These are phyloP conservation scores for Cryptocephalus primarius DNA, from an alignment of 2,888 invertebrate species.

Conservation along the genomic window DNA sequence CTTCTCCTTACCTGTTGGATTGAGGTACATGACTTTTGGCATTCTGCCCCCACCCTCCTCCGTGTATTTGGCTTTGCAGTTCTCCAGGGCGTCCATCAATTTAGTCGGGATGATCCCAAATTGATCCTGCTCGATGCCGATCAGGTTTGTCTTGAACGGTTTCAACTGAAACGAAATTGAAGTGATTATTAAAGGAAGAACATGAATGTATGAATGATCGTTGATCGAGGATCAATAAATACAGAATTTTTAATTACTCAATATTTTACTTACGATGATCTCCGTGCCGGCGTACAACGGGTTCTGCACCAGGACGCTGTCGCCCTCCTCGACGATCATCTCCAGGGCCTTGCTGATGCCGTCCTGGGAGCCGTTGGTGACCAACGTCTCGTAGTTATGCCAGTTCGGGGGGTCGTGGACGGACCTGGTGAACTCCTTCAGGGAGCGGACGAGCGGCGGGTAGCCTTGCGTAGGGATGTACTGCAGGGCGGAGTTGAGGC, in stretches of 20 bases:
- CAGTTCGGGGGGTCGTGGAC: slow-evolving; percentile 56
- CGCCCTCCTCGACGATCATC: slow-evolving; percentile 56
- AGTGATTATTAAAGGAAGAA: no score
- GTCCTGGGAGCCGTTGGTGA: slow-evolving; percentile 69
- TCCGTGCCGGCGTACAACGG: slow-evolving; percentile 62
- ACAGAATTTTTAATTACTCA: no score
- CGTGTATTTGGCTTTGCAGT: slow-evolving; percentile 37
- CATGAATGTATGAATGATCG: no score
- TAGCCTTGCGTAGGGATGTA: slow-evolving; percentile 62
- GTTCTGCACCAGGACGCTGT: slow-evolving; percentile 58
- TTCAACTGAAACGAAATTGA: slow-evolving; percentile 45
- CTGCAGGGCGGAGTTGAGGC: slow-evolving; percentile 57
- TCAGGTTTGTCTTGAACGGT: slow-evolving; percentile 52
- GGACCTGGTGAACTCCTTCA: slow-evolving; percentile 51
- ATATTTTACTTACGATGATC: slow-evolving; percentile 52
- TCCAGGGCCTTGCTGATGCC: slow-evolving; percentile 66
- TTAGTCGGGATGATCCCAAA: slow-evolving; percentile 53
- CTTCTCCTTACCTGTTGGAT: slow-evolving; percentile 49
- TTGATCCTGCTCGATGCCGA: slow-evolving; percentile 60
- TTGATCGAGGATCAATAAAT: no score
- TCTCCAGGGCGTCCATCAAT: slow-evolving; percentile 46
- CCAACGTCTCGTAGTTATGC: slow-evolving; percentile 49
- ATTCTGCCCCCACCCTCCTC: slow-evolving; percentile 38
- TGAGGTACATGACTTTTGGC: slow-evolving; percentile 63
- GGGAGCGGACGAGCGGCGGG: slow-evolving; percentile 44